These are phyloP conservation scores for Glyptemys insculpta DNA, from an alignment of 2,797 vertebrate genomes.

Conservation along the genomic window DNA sequence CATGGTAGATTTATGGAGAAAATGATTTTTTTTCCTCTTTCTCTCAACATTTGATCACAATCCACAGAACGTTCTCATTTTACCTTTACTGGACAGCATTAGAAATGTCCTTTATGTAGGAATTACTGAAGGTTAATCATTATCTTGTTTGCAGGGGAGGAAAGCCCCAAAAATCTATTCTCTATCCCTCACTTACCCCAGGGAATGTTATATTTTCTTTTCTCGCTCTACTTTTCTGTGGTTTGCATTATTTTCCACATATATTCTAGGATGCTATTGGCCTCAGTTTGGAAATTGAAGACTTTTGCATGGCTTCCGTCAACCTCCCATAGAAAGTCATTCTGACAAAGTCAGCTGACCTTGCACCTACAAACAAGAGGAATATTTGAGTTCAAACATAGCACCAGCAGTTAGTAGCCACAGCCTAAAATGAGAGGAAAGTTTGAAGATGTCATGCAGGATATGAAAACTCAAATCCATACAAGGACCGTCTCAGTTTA, in stretches of 20 bases:
- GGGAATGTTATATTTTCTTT: slow-evolving; percentile 27
- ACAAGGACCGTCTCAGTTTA: not conserved
- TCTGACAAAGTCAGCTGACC: slow-evolving; percentile 3
- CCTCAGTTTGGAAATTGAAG: not conserved
- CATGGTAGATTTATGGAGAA: slow-evolving; percentile 11
- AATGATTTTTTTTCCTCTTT: not conserved
- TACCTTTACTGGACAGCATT: not conserved
- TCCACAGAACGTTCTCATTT: not conserved
- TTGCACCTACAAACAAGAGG: not conserved
- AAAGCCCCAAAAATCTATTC: slow-evolving; percentile 11
- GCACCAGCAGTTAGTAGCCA: not conserved
- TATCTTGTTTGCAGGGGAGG: slow-evolving; percentile 10
- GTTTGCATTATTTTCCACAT: slow-evolving; percentile 11
- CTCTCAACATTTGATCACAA: slow-evolving; percentile 30
- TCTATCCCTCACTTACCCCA: slow-evolving; percentile 22
- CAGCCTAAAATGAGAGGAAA: not conserved
- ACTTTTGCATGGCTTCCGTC: not conserved
- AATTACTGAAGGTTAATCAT: slow-evolving; percentile 14
- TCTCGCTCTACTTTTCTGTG: slow-evolving; percentile 30
- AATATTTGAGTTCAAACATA: not conserved
- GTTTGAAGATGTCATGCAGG: not conserved
- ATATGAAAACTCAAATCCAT: not conserved
- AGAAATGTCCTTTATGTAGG: slow-evolving; percentile 16
- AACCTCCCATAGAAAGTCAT: not conserved
- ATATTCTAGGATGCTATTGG: not conserved